phyloP scores from a whole-genome alignment of 2,797 vertebrate genomes.

The Podargus strigoides region DNA sequence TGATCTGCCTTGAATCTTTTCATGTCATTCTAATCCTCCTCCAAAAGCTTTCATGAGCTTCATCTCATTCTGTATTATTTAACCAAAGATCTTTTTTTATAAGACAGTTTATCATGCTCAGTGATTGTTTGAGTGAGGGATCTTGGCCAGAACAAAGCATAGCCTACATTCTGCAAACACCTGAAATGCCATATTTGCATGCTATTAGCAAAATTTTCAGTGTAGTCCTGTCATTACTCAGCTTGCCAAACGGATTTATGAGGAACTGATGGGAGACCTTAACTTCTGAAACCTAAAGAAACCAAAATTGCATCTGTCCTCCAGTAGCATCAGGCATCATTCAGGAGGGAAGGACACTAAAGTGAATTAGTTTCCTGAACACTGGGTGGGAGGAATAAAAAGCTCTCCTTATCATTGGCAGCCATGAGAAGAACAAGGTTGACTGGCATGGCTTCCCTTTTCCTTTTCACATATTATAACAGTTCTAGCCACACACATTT shows the following conservation, averaged over 20 bases:
- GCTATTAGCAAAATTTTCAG: not conserved
- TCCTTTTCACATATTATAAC: not conserved
- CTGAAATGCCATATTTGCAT: not conserved
- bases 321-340: not conserved
- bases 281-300: not conserved
- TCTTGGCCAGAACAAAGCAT: not conserved
- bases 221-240: not conserved
- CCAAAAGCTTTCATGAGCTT: slow-evolving; percentile 12
- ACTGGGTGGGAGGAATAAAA: not conserved
- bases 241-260: not conserved
- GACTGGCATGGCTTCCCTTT: not conserved
- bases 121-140: not conserved
- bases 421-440: not conserved
- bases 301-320: not conserved
- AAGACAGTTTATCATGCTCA: not conserved
- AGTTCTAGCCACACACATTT: not conserved
- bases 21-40: slow-evolving; percentile 22
- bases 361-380: not conserved
- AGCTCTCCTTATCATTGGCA: rapidly evolving
- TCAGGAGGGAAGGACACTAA: not conserved
- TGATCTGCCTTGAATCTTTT: slow-evolving; percentile 7
- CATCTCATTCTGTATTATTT: slow-evolving; percentile 10
- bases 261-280: not conserved
- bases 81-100: not conserved
- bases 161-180: not conserved